phyloP scores from a whole-genome alignment of 2,113 vertebrate species.

The Eublepharis macularius region DNA sequence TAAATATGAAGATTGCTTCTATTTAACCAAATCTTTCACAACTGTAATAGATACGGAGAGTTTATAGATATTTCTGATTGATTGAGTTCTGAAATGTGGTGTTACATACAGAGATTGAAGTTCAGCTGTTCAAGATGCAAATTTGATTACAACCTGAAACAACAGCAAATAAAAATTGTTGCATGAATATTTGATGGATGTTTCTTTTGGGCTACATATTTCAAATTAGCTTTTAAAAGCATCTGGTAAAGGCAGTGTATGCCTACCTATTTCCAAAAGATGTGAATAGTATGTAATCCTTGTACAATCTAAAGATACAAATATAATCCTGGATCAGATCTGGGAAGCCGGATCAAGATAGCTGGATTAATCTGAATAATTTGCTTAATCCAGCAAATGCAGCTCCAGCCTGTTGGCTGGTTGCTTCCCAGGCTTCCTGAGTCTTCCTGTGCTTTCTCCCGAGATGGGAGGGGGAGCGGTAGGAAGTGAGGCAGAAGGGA shows the following conservation, averaged over 20 bases:
- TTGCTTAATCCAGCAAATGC: too few species aligned
- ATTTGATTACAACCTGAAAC: slow-evolving; percentile 23
- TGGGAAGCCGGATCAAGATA: too few species aligned
- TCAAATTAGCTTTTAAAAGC: slow-evolving; percentile 11
- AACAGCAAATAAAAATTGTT: slow-evolving; percentile 20
- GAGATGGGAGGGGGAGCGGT: too few species aligned
- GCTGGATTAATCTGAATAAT: too few species aligned
- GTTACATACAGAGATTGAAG: slow-evolving; percentile 8
- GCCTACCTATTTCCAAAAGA: neutral
- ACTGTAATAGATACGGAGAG: slow-evolving; percentile 54
- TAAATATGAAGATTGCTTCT: slow-evolving; percentile 67
- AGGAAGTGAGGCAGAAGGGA: too few species aligned
- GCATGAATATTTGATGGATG: slow-evolving; percentile 15
- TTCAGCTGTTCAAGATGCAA: slow-evolving; percentile 34
- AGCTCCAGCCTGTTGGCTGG: too few species aligned
- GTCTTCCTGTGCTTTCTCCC: too few species aligned
- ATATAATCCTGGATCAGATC: too few species aligned
- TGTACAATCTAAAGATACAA: neutral
- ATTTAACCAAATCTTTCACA: slow-evolving; percentile 56
- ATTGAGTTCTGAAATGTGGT: slow-evolving; percentile 43
- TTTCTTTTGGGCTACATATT: slow-evolving; percentile 34
- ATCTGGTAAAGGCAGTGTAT: slow-evolving; percentile 21
- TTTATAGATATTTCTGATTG: slow-evolving; percentile 67
- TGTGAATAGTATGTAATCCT: slow-evolving; percentile 9
- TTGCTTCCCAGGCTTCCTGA: too few species aligned